Evolutionary conservation across 2,797 vertebrate species (phyloP).

Genomic region (Epinephelus malabaricus): DNA sequence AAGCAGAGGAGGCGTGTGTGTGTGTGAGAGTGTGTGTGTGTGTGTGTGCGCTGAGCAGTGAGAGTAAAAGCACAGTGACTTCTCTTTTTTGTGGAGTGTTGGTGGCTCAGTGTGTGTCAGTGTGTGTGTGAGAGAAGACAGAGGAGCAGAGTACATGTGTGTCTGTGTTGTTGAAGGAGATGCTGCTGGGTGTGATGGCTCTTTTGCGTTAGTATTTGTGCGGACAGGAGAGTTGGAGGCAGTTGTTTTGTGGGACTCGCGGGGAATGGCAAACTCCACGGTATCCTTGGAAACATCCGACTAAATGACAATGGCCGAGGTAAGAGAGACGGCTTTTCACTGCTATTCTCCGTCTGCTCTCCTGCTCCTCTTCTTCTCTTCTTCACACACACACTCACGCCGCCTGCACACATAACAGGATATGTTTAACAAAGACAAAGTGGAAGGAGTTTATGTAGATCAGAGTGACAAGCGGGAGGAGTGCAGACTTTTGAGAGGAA

Average conservation of each 20-base stretch:
- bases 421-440: constrained; percentile 45
- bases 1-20: constrained; percentile 64
- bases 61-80: constrained; percentile 69
- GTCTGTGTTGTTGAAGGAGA: constrained; percentile 62
- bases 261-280: constrained; percentile 91
- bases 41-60: constrained; percentile 16
- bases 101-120: constrained; percentile 38
- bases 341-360: constrained; percentile 19
- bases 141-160: constrained; percentile 53
- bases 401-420: constrained; percentile 10
- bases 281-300: constrained; percentile 88
- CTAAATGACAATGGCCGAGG: constrained; percentile 93
- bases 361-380: background rate
- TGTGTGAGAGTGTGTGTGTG: constrained; percentile 57
- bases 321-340: constrained; percentile 82
- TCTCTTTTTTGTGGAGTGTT: constrained; percentile 38
- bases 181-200: constrained; percentile 85
- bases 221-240: constrained; percentile 88
- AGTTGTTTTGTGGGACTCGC: constrained; percentile 89
- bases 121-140: constrained; percentile 36
- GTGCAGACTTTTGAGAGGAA: constrained; percentile 16
- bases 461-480: constrained; percentile 9
- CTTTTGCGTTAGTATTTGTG: constrained; percentile 89
- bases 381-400: background rate
- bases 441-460: constrained; percentile 34